Percentiles rank a stretch among this genome's conserved stretches.
Evolutionary conservation across 2,888 invertebrate genomes (phyloP).

Genomic region (Dromius quadrimaculatus): DNA sequence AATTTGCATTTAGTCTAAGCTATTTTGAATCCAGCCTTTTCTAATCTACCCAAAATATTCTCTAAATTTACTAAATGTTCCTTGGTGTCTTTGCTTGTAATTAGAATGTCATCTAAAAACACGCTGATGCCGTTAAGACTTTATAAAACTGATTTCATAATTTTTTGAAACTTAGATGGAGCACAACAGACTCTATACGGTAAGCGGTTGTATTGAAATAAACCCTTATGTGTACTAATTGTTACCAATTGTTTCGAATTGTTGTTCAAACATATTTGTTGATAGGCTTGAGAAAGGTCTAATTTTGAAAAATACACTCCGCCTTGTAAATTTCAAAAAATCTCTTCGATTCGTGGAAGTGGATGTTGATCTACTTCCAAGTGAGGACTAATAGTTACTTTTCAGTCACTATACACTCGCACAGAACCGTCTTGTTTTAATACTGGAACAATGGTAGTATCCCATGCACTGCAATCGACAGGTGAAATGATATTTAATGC

Average conservation of each 20-base stretch:
- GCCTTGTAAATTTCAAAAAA: conserved; percentile 51
- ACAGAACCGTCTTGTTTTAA: conserved; percentile 51
- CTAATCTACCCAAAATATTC: conserved; percentile 49
- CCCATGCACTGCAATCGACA: conserved; percentile 19
- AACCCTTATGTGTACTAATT: conserved; percentile 58
- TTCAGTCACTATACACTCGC: too few species aligned
- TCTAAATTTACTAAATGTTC: conserved; percentile 35
- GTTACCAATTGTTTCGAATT: conserved; percentile 55
- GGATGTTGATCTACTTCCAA: conserved; percentile 57
- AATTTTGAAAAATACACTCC: conserved; percentile 56
- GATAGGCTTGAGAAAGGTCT: conserved; percentile 55
- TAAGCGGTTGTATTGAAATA: conserved; percentile 58
- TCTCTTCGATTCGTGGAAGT: conserved; percentile 56
- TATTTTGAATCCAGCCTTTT: conserved; percentile 52
- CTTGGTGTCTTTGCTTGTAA: conserved; percentile 48
- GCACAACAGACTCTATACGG: conserved; percentile 59
- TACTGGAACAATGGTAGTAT: conserved; percentile 6
- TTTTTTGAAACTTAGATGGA: conserved; percentile 61
- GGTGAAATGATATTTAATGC: conserved; percentile 21
- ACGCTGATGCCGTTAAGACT: conserved; percentile 56
- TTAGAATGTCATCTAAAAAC: conserved; percentile 58
- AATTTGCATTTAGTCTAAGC: conserved; percentile 53
- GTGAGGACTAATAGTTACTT: conserved; percentile 58
- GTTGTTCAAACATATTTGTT: conserved; percentile 53
- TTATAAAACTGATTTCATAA: conserved; percentile 58